Evolutionary conservation across 2,113 vertebrate species (phyloP).

Genomic region (Cyprinodon variegatus): DNA sequence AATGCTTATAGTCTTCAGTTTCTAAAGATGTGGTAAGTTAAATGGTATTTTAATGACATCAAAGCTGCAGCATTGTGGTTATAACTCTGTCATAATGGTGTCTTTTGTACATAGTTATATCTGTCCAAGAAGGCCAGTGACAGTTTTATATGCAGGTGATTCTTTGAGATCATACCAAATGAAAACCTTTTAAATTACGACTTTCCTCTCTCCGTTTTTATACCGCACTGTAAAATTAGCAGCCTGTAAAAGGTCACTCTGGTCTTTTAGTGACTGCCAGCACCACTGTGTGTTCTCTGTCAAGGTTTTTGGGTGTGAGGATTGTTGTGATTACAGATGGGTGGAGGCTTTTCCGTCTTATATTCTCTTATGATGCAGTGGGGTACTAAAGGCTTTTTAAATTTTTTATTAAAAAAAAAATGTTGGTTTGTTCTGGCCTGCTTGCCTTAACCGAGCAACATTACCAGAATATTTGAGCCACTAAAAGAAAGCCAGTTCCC

Average conservation of each 20-base stretch:
- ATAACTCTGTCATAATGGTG: background rate
- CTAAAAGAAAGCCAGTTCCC: conserved; percentile 59
- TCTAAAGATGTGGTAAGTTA: background rate
- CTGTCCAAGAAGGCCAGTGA: background rate
- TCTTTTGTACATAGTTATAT: background rate
- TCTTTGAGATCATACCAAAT: background rate
- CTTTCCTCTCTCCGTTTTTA: conserved; percentile 45
- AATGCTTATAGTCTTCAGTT: conserved; percentile 11
- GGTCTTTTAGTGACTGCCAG: conserved; percentile 60
- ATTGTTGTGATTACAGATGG: conserved; percentile 23
- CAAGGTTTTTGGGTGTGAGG: conserved; percentile 34
- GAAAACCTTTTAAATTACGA: conserved; percentile 41
- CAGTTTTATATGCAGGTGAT: background rate
- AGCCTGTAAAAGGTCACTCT: conserved; percentile 77
- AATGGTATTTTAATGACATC: background rate
- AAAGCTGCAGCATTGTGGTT: conserved; percentile 4
- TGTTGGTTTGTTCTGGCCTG: conserved; percentile 14
- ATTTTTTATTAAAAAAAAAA: background rate
- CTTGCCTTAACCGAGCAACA: conserved; percentile 35
- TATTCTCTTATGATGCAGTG: background rate
- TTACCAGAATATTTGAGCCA: conserved; percentile 44
- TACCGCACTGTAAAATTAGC: conserved; percentile 67
- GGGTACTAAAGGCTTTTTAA: background rate
- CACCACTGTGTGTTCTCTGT: conserved; percentile 46
- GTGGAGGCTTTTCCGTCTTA: conserved; percentile 3